Evolutionary conservation across 2,888 invertebrate genomes (phyloP).

Genomic region (Tenthredo notha): DNA sequence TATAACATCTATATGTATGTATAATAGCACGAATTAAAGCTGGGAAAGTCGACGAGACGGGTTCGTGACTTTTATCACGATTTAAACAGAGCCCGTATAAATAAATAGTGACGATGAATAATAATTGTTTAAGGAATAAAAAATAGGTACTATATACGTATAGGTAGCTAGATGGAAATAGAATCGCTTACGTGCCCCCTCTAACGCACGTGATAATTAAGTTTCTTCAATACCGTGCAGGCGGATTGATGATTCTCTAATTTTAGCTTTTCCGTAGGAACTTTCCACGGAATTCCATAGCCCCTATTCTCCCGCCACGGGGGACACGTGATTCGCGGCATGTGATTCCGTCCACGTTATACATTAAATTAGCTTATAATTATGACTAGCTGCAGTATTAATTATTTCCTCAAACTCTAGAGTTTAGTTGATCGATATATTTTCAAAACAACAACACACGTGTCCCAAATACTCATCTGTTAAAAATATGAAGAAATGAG

Average conservation of each 20-base stretch:
- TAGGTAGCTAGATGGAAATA: background rate
- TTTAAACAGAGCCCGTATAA: background rate
- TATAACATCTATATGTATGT: background rate
- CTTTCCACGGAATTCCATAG: background rate
- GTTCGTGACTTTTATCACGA: conserved; percentile 16
- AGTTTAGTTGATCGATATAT: background rate
- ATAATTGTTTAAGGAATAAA: background rate
- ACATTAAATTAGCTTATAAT: background rate
- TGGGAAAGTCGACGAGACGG: background rate
- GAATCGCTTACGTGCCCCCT: background rate
- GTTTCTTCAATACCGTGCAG: background rate
- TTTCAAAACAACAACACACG: background rate
- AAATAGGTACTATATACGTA: background rate
- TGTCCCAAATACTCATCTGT: background rate
- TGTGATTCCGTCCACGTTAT: conserved; percentile 13
- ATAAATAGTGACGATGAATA: background rate
- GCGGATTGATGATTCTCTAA: background rate
- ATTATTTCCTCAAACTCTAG: background rate
- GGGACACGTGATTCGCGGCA: conserved; percentile 18
- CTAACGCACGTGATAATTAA: background rate
- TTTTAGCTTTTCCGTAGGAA: background rate
- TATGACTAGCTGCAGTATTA: background rate
- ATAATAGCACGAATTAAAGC: background rate
- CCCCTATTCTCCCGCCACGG: background rate
- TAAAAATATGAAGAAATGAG: background rate